Evolutionary conservation across 2,113 vertebrate genomes (phyloP), one percentile per base, ranked within the genome.

Genomic region (Gasterosteus nipponicus): DNA sequence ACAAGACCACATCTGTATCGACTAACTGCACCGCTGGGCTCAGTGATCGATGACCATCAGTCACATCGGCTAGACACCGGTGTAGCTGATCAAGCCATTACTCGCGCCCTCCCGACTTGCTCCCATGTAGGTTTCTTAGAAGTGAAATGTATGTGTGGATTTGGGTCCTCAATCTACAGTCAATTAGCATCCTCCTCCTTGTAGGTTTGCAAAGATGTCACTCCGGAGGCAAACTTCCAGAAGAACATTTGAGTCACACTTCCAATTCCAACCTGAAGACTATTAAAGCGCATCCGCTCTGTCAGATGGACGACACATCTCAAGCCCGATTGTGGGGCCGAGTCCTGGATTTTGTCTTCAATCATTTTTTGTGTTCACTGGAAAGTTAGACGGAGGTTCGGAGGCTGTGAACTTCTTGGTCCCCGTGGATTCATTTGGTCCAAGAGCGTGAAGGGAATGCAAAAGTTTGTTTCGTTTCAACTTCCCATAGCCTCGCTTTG

Each of bases 381-480:
- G 7, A 57, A 12, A 10, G 26, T 5, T 38, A 39, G 42, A 69
- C 46, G 64, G 8, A 72, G 29, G 26, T 62, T 19, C 39, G 31
- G 19, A 51, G 33, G 60, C 31, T 4, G 49, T 33, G 26, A 26
- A 71, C 31, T 2, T 29, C 57, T 7, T 41, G 53, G 18, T 29
- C 41, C 51, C 3, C 46, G 35, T 53, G 3, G 9, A 51, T 51
- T 70, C 7, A 56, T 26, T 53, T 35, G 2, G 71, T 39, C 38
- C 18, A 39, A 19, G 47, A 68, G 38, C 31, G 11, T 18, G 15
- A 73, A 73, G 53, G 57, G 74, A 63, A 63, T 39, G 75, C 46
- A 3, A 56, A 29, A 46, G 49, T 38, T 38, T 38, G 35, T 38
- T 38, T 33, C 5, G 3, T 33, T 33, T 33, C 3, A 33, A 3